Evolutionary conservation across 2,797 vertebrate genomes (phyloP).

Genomic region (Anas bahamensis): DNA sequence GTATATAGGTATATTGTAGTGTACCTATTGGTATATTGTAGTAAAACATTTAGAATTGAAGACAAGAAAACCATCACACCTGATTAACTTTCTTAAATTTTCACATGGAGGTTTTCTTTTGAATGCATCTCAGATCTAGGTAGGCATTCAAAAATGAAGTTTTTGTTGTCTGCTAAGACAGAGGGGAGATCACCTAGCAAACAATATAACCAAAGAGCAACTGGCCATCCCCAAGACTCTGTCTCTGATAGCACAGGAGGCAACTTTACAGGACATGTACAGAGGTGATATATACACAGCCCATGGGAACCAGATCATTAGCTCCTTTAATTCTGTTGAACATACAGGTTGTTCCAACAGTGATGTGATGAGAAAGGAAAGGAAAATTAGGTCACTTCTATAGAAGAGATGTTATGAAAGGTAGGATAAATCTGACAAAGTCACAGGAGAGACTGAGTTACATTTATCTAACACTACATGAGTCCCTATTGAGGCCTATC

Average conservation of each 20-base stretch:
- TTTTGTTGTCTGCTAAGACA: background rate
- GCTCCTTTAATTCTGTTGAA: background rate
- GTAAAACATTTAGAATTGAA: background rate
- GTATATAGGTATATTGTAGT: too few relatives aligned
- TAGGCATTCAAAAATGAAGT: background rate
- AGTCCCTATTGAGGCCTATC: background rate
- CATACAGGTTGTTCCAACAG: rapidly evolving
- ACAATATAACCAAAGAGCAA: background rate
- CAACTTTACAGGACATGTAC: background rate
- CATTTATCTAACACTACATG: background rate
- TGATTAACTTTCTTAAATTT: background rate
- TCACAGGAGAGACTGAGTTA: background rate
- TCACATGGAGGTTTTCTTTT: background rate
- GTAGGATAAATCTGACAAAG: background rate
- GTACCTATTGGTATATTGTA: background rate
- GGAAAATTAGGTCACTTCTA: background rate
- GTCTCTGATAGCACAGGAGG: background rate
- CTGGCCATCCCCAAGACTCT: background rate
- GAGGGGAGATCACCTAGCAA: background rate
- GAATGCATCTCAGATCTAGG: background rate
- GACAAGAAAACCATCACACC: background rate
- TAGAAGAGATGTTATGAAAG: background rate
- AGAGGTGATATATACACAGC: background rate
- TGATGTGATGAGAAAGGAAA: background rate
- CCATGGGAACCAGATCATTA: background rate